Evolutionary conservation across 2,113 vertebrate genomes (phyloP), one percentile per base, ranked within the genome.

Genomic region (Atractosteus spatula): DNA sequence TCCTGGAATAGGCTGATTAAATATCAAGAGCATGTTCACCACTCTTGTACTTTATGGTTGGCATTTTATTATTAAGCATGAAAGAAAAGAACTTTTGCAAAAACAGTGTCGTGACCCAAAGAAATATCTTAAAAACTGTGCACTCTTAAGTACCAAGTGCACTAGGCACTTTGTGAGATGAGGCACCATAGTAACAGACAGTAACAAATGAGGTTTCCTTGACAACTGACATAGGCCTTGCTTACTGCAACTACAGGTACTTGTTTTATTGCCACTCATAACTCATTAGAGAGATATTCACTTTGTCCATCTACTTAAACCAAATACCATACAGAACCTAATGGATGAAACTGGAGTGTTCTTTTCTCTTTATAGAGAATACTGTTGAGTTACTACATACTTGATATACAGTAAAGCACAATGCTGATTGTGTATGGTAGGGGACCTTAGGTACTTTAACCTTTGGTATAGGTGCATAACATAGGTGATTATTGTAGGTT

Each of bases 151-250:
- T n/a, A 55, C 74, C 76, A 17, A 69, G 55, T 77, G 70, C 59
- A 55, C 61, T 0, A 11, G 56, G 75, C 66, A 78, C 63, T 80
- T 81, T 80, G 62, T 71, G 78, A 81, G 75, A 68, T 70, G 61
- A 74, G 87, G 85, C 81, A 44, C 81, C 85, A 83, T 87, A 73
- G 84, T 56, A 68, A 89, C 64, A 12, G 59, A 77, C 62, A 68
- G 78, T 81, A 82, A 80, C 80, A 80, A 73, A 71, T 79, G 44
- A 68, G 1, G 85, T 90, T 89, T 82, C 87, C 86, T 77, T 87
- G 82, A 77, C 51, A 76, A 89, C 83, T 57, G 72, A 8, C 66
- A 64, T 70, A 63, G 66, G 62, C 78, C 74, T 62, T 77, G 74
- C 66, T 66, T 64, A 1, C 29, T 29, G 55, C 56, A 59, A 67